Evolutionary conservation across 2,888 invertebrate genomes (phyloP).

Genomic region (Patella pellucida): DNA sequence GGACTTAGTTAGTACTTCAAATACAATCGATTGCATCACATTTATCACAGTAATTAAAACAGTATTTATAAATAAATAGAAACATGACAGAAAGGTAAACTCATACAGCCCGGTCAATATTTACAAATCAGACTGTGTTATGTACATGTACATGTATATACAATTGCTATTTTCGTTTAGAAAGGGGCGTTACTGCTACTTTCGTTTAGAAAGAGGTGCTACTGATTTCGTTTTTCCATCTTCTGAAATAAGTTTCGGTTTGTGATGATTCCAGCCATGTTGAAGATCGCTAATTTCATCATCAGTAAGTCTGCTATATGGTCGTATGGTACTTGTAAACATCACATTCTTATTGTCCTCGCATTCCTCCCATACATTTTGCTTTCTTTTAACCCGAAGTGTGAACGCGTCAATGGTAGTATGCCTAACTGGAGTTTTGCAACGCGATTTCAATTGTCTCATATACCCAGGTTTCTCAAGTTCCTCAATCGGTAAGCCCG

Average conservation of each 20-base stretch:
- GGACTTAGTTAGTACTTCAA: too few species aligned
- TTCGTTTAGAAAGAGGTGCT: too few species aligned
- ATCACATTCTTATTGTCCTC: constrained; percentile 45
- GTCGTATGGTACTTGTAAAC: constrained; percentile 54
- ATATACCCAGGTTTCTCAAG: constrained; percentile 54
- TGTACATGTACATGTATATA: too few species aligned
- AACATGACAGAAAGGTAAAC: too few species aligned
- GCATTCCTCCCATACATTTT: constrained; percentile 61
- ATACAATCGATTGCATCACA: too few species aligned
- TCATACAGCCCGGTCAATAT: too few species aligned
- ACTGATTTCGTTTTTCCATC: too few species aligned
- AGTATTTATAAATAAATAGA: too few species aligned
- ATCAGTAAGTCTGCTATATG: constrained; percentile 44
- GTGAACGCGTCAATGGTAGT: constrained; percentile 57
- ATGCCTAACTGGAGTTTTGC: constrained; percentile 52
- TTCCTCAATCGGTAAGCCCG: constrained; percentile 23
- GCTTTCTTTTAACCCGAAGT: constrained; percentile 49
- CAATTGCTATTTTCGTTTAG: too few species aligned
- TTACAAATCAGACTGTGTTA: too few species aligned
- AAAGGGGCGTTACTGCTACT: too few species aligned
- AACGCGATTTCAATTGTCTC: constrained; percentile 49
- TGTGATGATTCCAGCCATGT: constrained; percentile 53
- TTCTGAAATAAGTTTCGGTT: constrained; percentile 33
- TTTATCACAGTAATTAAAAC: too few species aligned
- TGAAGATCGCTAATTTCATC: constrained; percentile 50